Base-by-base conservation (phyloP, 2,797 vertebrate genomes). In the Paguma larvata region DNA sequence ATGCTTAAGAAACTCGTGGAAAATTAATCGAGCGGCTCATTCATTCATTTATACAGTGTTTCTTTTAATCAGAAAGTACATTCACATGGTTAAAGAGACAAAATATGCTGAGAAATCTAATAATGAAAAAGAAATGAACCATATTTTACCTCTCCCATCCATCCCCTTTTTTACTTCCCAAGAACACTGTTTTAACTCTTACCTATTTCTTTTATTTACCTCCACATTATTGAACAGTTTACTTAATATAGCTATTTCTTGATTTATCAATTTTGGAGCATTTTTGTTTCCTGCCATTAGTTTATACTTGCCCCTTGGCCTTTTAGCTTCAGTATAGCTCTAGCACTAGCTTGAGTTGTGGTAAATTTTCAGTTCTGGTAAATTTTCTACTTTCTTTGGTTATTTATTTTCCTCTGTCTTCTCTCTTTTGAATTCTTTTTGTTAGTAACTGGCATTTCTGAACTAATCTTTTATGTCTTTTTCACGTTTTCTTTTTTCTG, bases 61-160 rank as follows among this genome's bases (percentile, higher is more conserved):
- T 89, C 18, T 80, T 73, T 77, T 44, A 25, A 80, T 85, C 18
- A 46, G 38, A 86, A 97, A 94, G n/a, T 62, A 72, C 10, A 56
- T 78, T 68, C 15, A 78, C 9, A 16, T 84, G 16, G 25, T 78
- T 87, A 88, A 85, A 85, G 59, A 90, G 87, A 83, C 11, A 51
- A 38, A 87, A 75, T 13, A 38, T 34, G 41, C 13, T 34, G 16
- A 48, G n/a, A 46, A 21, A 9, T 59, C 25, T 85, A 44, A 38
- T 93, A 91, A 83, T 84, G 63, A 87, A 59, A 87, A 94, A 63
- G 83, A 88, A 91, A 70, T 70, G 41, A 91, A 85, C 25, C 10
- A 12, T 78, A 41, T 48, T 34, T 32, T 41, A 34, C 38, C 19
- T 75, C 13, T 51, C 9, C 14, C 5, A 32, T 73, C 14, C 5